These are phyloP conservation scores for Orientallactaga sibirica DNA, from an alignment of 2,797 vertebrate genomes.

Conservation along the genomic window DNA sequence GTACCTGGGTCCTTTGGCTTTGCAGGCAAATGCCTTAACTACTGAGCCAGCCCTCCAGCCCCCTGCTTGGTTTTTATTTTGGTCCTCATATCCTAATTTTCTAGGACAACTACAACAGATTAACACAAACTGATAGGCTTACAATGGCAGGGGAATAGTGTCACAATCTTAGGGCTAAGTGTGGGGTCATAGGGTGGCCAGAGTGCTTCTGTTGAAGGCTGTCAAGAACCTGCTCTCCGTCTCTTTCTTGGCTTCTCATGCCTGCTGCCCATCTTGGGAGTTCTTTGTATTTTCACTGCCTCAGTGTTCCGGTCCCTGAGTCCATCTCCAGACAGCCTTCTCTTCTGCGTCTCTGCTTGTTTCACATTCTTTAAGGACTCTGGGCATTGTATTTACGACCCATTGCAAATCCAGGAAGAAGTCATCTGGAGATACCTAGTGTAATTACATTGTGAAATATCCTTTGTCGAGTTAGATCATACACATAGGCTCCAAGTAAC, in stretches of 20 bases:
- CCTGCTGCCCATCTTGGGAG: rapidly evolving
- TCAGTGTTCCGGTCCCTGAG: rapidly evolving
- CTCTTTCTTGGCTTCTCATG: background rate
- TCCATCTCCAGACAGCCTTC: background rate
- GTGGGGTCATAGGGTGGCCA: background rate
- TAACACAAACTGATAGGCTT: background rate
- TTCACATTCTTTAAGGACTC: background rate
- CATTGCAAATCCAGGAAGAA: background rate
- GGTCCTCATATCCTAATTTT: background rate
- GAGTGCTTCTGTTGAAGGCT: background rate
- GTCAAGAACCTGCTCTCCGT: background rate
- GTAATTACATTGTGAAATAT: background rate
- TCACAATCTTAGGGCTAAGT: background rate
- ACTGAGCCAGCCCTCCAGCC: too few species aligned
- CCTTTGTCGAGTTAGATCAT: background rate
- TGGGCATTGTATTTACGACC: background rate
- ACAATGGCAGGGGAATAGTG: background rate
- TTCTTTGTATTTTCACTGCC: background rate
- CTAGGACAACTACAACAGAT: background rate
- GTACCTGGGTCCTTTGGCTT: too few species aligned
- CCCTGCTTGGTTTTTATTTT: background rate
- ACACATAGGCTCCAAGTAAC: background rate
- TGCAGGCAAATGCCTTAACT: too few species aligned
- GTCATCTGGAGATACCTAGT: background rate
- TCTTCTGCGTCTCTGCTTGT: background rate